These are phyloP conservation scores for Spinibarbus caldwelli DNA, from an alignment of 2,797 vertebrate species.

Conservation along the genomic window DNA sequence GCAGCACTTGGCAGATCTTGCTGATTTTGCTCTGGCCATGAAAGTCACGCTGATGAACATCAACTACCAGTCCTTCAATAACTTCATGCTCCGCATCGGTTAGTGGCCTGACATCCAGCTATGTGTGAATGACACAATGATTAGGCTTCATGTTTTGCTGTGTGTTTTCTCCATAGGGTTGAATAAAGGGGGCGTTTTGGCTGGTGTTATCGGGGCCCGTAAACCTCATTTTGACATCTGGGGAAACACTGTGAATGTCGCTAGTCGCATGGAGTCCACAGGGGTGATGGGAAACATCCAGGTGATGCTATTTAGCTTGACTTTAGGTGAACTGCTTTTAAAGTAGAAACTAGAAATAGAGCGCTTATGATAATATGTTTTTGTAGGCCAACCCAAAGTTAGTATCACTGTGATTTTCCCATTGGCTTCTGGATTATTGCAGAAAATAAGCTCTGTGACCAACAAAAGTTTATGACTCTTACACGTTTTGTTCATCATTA, in stretches of 20 bases:
- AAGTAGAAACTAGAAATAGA: background rate
- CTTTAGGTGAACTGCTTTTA: background rate
- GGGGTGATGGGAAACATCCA: slow-evolving; percentile 98
- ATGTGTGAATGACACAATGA: background rate
- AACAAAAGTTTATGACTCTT: too few relatives aligned
- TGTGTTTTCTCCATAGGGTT: slow-evolving; percentile 78
- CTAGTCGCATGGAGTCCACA: slow-evolving; percentile 98
- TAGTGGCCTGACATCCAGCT: slow-evolving; percentile 51
- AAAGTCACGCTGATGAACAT: slow-evolving; percentile 96
- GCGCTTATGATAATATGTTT: background rate
- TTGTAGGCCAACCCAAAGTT: too few relatives aligned
- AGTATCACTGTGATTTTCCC: background rate
- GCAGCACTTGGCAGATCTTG: slow-evolving; percentile 94
- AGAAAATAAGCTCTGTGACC: background rate
- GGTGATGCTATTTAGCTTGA: slow-evolving; percentile 72
- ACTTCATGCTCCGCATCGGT: slow-evolving; percentile 99
- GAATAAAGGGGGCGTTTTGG: slow-evolving; percentile 93
- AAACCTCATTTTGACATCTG: slow-evolving; percentile 98
- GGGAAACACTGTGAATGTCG: slow-evolving; percentile 98
- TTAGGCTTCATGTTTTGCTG: background rate
- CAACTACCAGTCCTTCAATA: slow-evolving; percentile 99
- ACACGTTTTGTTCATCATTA: too few relatives aligned
- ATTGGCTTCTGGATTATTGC: background rate
- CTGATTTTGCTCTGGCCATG: slow-evolving; percentile 95
- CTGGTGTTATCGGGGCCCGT: slow-evolving; percentile 93